These are phyloP conservation scores for Amphipyra tragopoginis DNA, from an alignment of 2,888 invertebrate species.

Conservation along the genomic window DNA sequence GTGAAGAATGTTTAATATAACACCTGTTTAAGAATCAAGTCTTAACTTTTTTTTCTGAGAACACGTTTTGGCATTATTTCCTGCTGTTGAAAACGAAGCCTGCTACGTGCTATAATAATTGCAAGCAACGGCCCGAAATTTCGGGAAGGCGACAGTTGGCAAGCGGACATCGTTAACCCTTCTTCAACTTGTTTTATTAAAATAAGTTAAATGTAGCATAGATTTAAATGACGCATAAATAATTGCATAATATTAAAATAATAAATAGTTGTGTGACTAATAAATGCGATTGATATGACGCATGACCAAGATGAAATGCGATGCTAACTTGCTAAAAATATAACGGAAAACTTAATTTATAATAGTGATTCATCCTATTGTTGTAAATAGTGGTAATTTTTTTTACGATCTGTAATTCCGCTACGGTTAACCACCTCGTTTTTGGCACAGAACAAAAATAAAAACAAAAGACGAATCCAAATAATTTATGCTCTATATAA, in stretches of 20 bases:
- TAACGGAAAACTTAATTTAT: conserved; percentile 31
- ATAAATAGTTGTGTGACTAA: conserved; percentile 3
- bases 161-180: conserved; percentile 46
- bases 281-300: conserved; percentile 2
- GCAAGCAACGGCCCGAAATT: conserved; percentile 42
- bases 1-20: conserved; percentile 32
- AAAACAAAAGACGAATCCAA: conserved; percentile 51
- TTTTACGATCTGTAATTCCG: conserved; percentile 21
- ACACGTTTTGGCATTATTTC: conserved; percentile 48
- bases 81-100: conserved; percentile 32
- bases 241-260: conserved; percentile 9
- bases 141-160: conserved; percentile 50
- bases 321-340: conserved; percentile 18
- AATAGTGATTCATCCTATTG: conserved; percentile 32
- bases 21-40: conserved; percentile 4
- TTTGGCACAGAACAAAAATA: conserved; percentile 31
- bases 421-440: conserved; percentile 42
- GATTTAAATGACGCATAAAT: conserved; percentile 13
- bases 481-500: conserved; percentile 68
- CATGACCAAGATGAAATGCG: conserved; percentile 20
- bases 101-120: conserved; percentile 51
- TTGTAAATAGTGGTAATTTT: conserved; percentile 25
- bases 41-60: conserved; percentile 8
- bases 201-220: conserved; percentile 21
- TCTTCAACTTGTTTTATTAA: conserved; percentile 23